Conservation (phyloP, 2,888 invertebrate species). For the Drosophila diplacantha region DNA sequence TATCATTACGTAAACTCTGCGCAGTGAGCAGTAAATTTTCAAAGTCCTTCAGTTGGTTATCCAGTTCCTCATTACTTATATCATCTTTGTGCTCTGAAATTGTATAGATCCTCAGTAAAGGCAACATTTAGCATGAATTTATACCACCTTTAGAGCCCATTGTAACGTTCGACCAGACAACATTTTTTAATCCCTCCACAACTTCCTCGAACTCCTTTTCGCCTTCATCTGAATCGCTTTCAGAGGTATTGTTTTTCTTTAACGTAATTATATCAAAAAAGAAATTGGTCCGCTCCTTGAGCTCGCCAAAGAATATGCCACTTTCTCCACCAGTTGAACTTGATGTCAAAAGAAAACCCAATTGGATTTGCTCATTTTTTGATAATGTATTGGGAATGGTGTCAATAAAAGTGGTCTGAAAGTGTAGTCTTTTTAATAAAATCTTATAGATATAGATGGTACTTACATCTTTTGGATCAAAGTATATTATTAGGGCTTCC, state of each 20-base stretch:
- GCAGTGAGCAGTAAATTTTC: conserved; percentile 58
- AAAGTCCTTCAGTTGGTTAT: conserved; percentile 57
- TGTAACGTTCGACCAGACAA: conserved; percentile 30
- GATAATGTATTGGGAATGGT: conserved; percentile 43
- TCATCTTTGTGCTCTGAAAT: conserved; percentile 20
- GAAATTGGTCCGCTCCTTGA: conserved; percentile 47
- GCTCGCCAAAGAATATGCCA: conserved; percentile 46
- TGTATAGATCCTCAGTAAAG: neutral
- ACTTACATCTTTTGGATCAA: conserved; percentile 53
- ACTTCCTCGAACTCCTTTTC: conserved; percentile 31
- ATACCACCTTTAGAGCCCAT: conserved; percentile 18
- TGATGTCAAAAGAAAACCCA: conserved; percentile 54
- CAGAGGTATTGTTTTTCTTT: conserved; percentile 16
- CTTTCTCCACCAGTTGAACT: conserved; percentile 29
- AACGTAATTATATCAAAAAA: conserved; percentile 52
- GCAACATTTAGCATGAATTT: neutral
- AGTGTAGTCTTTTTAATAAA: neutral
- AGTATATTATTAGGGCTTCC: conserved; percentile 58
- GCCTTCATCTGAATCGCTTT: conserved; percentile 21
- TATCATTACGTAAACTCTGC: conserved; percentile 53
- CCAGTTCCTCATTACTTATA: conserved; percentile 47
- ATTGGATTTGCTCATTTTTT: conserved; percentile 44
- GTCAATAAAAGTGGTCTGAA: conserved; percentile 50
- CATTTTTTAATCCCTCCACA: conserved; percentile 25
- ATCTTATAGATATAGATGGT: no score